Evolutionary conservation across 2,888 invertebrate species (phyloP), one percentile per base, ranked within the genome.

Genomic region (Macrophya annulata): DNA sequence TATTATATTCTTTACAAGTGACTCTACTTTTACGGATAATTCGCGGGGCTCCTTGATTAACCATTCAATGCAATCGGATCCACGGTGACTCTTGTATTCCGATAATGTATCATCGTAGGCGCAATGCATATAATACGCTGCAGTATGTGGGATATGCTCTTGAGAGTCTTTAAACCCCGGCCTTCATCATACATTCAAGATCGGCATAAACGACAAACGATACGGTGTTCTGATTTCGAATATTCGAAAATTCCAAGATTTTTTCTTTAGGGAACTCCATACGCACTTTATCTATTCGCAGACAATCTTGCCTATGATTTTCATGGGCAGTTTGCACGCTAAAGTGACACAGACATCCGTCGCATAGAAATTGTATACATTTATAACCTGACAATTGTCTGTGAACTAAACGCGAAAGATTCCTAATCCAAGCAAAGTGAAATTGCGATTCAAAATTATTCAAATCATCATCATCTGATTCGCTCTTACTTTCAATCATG

Each of bases 61-160:
- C 87, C 87, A 87, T 25, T 86, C 51, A 17, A 87, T 85, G 79
- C 86, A 87, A 79, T 86, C 40, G 0, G 15, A 0, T 9, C 83
- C 59, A 40, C 87, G 86, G 15, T 77, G 48, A 0, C 74, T 31
- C 68, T 87, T n/a, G 31, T 86, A 87, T 51, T 17, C 21, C 21
- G 87, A 89, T 40, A 87, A 48, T 9, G 85, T 77, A 62, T 88
- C 87, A 59, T 88, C 86, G 65, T 86, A 88, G 10, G 82, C 62
- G 79, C 89, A 89, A 68, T 89, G 87, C 1, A 71, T 0, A 40
- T 71, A 71, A 37, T 71, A 71, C 8, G 71, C 17, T 12, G 17
- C 40, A 71, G 40, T 71, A 37, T 71, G 40, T 40, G 71, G 40
- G 17, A 71, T 10, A 17, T 37, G 43, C 40, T 71, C 31, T 25